Base-by-base conservation (phyloP, 2,888 invertebrate genomes). In the Danaus chrysippus region DNA sequence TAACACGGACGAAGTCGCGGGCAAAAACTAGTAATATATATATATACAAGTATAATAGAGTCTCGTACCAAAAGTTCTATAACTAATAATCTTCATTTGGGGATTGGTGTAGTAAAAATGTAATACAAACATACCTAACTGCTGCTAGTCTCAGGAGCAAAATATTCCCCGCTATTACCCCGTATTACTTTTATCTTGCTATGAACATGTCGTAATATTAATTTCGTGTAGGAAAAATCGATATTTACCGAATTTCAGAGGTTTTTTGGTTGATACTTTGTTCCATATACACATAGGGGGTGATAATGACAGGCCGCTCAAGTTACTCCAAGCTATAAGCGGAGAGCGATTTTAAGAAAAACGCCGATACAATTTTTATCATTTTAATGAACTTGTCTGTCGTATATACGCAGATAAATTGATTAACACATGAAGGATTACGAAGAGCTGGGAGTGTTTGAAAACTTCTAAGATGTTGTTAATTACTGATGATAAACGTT, bases 111-210 rank as follows among this genome's bases (percentile, higher is more conserved):
- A 49, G 17, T 17, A 17, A 49, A 49, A 49, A 15, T 49, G 10
- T 49, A 17, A 49, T 17, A 49, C 15, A 49, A 49, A 49, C 49
- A 49, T 49, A 17, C 49, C 49, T 17, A 17, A 49, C 8, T 49
- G 17, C 17, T 49, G 17, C 10, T 11, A 17, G 49, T 49, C 49
- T 17, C 49, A 17, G 49, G 17, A 17, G 49, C 17, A 17, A 49
- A n/a, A 17, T 49, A 49, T 17, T n/a, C 8, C 5, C n/a, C 10
- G 17, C 49, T 49, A 49, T 49, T 49, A 11, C 17, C 10, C 49
- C 49, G 17, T 17, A 17, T 49, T 49, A 49, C 49, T 49, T 49
- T 49, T 49, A 17, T 17, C 15, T 49, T 17, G 10, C 10, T n/a
- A 15, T 49, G 49, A 46, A 6, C 46, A n/a, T 49, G 17, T 15